Conservation (phyloP, 2,888 invertebrate genomes). For the Gonocerus acuteangulatus region DNA sequence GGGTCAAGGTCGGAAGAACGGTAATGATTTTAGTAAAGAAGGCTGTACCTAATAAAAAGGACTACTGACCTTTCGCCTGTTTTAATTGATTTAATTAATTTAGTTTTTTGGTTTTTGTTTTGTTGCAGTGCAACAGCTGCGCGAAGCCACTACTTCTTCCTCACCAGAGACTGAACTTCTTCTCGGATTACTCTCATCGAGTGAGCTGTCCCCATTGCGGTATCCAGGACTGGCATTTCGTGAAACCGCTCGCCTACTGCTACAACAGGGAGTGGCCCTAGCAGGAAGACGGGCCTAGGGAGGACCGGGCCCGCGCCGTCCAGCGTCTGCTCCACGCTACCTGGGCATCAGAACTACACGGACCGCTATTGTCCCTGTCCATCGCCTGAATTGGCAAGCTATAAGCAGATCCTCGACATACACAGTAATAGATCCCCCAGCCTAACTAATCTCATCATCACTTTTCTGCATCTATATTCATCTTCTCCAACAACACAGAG, state of each 20-base stretch:
- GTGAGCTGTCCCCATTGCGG: constrained; percentile 88
- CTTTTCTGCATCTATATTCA: too few relatives aligned
- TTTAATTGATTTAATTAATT: too few relatives aligned
- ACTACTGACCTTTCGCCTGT: too few relatives aligned
- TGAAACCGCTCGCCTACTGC: constrained; percentile 78
- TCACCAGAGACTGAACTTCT: constrained; percentile 78
- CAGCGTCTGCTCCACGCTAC: constrained; percentile 36
- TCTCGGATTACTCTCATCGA: constrained; percentile 89
- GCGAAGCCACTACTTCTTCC: constrained; percentile 79
- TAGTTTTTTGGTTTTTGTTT: too few relatives aligned
- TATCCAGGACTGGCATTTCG: constrained; percentile 86
- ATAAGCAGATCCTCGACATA: too few relatives aligned
- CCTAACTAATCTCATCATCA: too few relatives aligned
- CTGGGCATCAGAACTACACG: constrained; percentile 36
- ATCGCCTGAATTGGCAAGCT: constrained; percentile 23
- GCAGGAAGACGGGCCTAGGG: constrained; percentile 51
- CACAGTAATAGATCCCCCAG: too few relatives aligned
- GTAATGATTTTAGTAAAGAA: too few relatives aligned
- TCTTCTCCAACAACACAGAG: too few relatives aligned
- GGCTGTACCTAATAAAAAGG: too few relatives aligned
- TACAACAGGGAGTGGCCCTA: constrained; percentile 81
- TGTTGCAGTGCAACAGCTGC: constrained; percentile 82
- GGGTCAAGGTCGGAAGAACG: too few relatives aligned
- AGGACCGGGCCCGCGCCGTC: constrained; percentile 37
- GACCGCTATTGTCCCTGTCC: constrained; percentile 32